A percentile compares a stretch with the other conserved stretches of the same genome.
Evolutionary conservation across 2,797 vertebrate species (phyloP).

Genomic region (Enteromius trimaculatus): DNA sequence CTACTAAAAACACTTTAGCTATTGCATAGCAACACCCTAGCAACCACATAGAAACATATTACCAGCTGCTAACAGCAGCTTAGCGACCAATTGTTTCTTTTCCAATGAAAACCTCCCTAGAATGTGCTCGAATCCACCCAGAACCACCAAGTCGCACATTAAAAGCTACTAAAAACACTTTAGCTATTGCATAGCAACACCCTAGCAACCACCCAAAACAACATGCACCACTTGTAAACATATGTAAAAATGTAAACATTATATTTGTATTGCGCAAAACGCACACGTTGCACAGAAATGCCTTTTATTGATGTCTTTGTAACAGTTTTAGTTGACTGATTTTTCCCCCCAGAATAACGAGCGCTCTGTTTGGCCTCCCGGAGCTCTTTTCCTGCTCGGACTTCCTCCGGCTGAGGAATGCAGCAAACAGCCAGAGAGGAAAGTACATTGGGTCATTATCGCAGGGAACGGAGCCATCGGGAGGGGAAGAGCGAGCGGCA

Average conservation of each 20-base stretch:
- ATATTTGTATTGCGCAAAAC: not conserved
- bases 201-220: not conserved
- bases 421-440: constrained; percentile 46
- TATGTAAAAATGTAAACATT: not conserved
- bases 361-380: constrained; percentile 35
- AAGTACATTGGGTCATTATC: constrained; percentile 28
- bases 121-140: not conserved
- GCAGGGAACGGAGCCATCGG: not conserved
- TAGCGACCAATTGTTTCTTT: too few species aligned
- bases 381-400: constrained; percentile 42
- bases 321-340: not conserved
- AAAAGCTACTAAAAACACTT: not conserved
- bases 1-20: not conserved
- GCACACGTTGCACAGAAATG: not conserved
- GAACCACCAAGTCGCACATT: not conserved
- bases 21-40: not conserved
- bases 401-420: constrained; percentile 54
- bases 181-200: not conserved
- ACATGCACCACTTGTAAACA: too few species aligned
- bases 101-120: not conserved
- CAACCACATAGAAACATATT: not conserved
- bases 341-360: constrained; percentile 18
- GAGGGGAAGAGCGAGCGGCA: not conserved
- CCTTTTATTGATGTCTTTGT: not conserved
- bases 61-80: not conserved